Conservation (phyloP, 2,888 invertebrate genomes). For the Apodemia mormo region DNA sequence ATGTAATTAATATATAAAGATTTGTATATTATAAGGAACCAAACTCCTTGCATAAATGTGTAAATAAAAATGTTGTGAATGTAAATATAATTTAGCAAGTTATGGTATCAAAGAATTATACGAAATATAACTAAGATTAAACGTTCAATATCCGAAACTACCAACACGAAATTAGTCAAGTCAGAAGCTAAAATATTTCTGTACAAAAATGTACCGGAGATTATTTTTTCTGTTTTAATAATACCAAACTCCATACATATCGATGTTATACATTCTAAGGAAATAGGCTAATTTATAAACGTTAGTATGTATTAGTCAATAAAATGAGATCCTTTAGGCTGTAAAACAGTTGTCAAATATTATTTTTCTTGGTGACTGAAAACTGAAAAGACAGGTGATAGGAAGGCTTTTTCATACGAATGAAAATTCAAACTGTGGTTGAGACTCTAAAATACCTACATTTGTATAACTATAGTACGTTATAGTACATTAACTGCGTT, state of each 20-base stretch:
- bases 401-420: background rate
- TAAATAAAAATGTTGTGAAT: constrained; percentile 64
- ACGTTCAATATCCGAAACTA: constrained; percentile 38
- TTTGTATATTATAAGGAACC: constrained; percentile 77
- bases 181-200: constrained; percentile 16
- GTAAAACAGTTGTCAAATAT: constrained; percentile 64
- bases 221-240: constrained; percentile 57
- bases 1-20: constrained; percentile 44
- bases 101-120: constrained; percentile 51
- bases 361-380: constrained; percentile 9
- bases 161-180: constrained; percentile 26
- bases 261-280: constrained; percentile 73
- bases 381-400: background rate
- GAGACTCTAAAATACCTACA: background rate
- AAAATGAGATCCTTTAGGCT: constrained; percentile 66
- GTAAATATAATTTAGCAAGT: constrained; percentile 61
- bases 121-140: constrained; percentile 43
- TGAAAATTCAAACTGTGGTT: background rate
- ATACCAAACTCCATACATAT: constrained; percentile 79
- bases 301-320: constrained; percentile 72
- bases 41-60: constrained; percentile 79
- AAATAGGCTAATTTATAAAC: constrained; percentile 56
- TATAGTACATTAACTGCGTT: background rate
- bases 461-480: background rate
- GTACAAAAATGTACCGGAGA: constrained; percentile 21